Evolutionary conservation across 2,888 invertebrate species (phyloP).

Genomic region (Prionchulus punctatus): DNA sequence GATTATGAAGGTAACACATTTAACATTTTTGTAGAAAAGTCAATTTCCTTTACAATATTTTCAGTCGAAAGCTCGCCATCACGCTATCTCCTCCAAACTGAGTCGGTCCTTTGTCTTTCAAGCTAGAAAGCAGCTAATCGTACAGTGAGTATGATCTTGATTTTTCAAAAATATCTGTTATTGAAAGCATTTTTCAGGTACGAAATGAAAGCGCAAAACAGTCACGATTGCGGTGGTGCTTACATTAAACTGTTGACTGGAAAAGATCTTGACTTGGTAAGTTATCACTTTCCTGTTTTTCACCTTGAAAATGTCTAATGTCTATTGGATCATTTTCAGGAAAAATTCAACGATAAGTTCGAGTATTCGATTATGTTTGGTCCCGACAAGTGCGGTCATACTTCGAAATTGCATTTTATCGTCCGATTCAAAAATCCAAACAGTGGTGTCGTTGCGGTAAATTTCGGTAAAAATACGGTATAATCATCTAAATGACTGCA

Average conservation of each 20-base stretch:
- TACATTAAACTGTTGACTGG: constrained; percentile 80
- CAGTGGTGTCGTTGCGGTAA: constrained; percentile 59
- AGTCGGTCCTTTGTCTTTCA: constrained; percentile 62
- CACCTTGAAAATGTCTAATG: neutral
- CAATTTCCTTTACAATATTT: constrained; percentile 15
- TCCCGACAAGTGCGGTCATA: constrained; percentile 94
- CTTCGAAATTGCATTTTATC: constrained; percentile 73
- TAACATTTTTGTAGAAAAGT: neutral
- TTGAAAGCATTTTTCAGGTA: constrained; percentile 36
- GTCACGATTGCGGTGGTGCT: constrained; percentile 95
- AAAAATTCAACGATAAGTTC: constrained; percentile 78
- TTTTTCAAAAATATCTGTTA: neutral
- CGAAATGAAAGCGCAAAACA: constrained; percentile 61
- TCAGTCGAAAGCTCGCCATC: constrained; percentile 77
- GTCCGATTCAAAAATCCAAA: constrained; percentile 84
- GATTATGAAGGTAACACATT: constrained; percentile 49
- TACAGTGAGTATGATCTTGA: constrained; percentile 55
- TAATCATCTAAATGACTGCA: neutral
- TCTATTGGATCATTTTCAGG: too few species aligned
- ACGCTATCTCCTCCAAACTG: constrained; percentile 68
- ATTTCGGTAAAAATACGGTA: constrained; percentile 2
- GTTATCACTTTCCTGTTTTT: neutral
- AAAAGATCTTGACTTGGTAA: constrained; percentile 45
- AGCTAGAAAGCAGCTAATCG: constrained; percentile 56
- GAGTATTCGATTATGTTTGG: constrained; percentile 99